Evolutionary conservation across 1,140 invertebrate species (phyloP).

Genomic region (Pseudomyrmex sp.): DNA sequence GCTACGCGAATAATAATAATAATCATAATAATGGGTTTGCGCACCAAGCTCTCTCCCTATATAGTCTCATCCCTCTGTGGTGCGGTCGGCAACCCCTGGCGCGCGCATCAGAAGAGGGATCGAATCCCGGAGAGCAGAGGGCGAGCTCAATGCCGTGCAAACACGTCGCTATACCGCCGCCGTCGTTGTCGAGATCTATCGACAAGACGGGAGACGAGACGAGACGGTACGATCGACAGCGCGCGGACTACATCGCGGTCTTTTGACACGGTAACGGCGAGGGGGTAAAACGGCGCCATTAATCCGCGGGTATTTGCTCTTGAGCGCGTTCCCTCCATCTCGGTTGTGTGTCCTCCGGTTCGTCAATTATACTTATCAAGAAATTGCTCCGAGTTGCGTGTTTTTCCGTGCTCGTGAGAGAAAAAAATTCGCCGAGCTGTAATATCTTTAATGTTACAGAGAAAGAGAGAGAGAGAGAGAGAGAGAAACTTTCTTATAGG

Average conservation of each 20-base stretch:
- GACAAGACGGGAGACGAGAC: slow-evolving; percentile 38
- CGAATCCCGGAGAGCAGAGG: slow-evolving; percentile 21
- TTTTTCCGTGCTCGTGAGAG: background rate
- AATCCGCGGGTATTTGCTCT: background rate
- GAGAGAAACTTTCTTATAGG: no score
- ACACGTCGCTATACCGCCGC: slow-evolving; percentile 42
- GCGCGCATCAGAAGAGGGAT: slow-evolving; percentile 30
- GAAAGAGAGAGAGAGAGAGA: no score
- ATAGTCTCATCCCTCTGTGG: slow-evolving; percentile 26
- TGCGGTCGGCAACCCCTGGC: slow-evolving; percentile 46
- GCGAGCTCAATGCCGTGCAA: slow-evolving; percentile 67
- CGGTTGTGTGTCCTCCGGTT: background rate
- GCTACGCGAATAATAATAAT: slow-evolving; percentile 61
- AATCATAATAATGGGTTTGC: slow-evolving; percentile 77
- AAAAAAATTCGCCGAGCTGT: no score
- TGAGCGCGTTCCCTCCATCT: background rate
- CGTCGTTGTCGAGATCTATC: slow-evolving; percentile 35
- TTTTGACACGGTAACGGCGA: slow-evolving; percentile 11
- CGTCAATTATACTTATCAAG: background rate
- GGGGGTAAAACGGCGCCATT: slow-evolving; percentile 20
- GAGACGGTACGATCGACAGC: slow-evolving; percentile 56
- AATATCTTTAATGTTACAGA: no score
- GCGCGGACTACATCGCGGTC: background rate
- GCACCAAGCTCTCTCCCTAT: slow-evolving; percentile 50
- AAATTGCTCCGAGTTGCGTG: background rate